Evolutionary conservation across 2,797 vertebrate species (phyloP).

Genomic region (Threskiornis aethiopicus): DNA sequence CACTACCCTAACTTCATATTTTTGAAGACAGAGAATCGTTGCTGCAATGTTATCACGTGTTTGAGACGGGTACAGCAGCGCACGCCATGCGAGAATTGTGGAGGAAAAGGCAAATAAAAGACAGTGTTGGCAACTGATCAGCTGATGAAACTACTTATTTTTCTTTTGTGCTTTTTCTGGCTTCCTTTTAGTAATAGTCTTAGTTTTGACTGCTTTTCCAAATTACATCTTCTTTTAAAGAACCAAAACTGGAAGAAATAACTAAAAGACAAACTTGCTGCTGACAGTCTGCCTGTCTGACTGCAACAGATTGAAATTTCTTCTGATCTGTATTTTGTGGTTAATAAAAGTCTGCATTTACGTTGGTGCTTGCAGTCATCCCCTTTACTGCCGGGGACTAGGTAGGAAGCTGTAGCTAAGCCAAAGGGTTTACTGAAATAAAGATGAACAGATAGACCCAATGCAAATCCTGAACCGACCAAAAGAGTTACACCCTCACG

Average conservation of each 20-base stretch:
- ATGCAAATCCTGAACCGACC: neutral
- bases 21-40: neutral
- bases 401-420: neutral
- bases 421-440: neutral
- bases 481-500: neutral
- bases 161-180: neutral
- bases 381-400: neutral
- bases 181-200: neutral
- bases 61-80: neutral
- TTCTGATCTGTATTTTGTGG: neutral
- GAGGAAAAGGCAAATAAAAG: neutral
- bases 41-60: fast-evolving
- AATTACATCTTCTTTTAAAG: neutral
- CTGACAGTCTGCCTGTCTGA: neutral
- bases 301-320: neutral
- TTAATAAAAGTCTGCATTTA: neutral
- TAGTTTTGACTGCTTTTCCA: neutral
- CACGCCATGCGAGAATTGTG: fast-evolving
- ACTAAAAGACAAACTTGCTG: neutral
- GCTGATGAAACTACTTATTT: neutral
- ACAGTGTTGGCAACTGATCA: neutral
- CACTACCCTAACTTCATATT: neutral
- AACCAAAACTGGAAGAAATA: neutral
- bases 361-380: neutral
- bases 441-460: neutral